A percentile compares a stretch with the other conserved stretches of the same genome.
Evolutionary conservation across 2,113 vertebrate species (phyloP).

Genomic region (Caranx ignobilis): DNA sequence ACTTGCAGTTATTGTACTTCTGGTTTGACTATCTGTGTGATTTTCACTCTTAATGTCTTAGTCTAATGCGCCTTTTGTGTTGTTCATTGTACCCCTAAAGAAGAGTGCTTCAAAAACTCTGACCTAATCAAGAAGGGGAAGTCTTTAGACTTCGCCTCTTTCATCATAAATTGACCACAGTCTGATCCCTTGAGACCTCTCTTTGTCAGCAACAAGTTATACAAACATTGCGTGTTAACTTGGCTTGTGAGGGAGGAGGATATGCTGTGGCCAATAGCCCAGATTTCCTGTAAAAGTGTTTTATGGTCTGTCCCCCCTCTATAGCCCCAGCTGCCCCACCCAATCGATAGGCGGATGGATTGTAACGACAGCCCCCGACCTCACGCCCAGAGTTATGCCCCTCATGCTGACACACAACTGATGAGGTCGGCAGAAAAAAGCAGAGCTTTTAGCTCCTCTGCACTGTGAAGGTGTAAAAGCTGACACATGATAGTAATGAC

Average conservation of each 20-base stretch:
- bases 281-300: conserved; percentile 76
- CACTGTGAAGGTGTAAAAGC: conserved; percentile 62
- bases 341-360: conserved; percentile 75
- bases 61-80: conserved; percentile 8
- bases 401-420: conserved; percentile 63
- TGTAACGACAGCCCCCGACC: conserved; percentile 62
- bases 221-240: conserved; percentile 48
- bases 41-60: conserved; percentile 27
- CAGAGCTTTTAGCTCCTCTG: conserved; percentile 54
- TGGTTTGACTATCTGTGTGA: conserved; percentile 37
- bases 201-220: conserved; percentile 65
- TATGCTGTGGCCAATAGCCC: conserved; percentile 43
- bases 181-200: conserved; percentile 34
- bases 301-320: conserved; percentile 58
- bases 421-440: conserved; percentile 75
- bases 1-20: conserved; percentile 45
- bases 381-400: conserved; percentile 66
- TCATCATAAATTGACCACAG: conserved; percentile 30
- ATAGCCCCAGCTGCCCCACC: conserved; percentile 50
- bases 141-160: conserved; percentile 43
- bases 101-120: conserved; percentile 19
- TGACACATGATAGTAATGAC: conserved; percentile 62
- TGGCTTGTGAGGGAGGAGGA: conserved; percentile 33
- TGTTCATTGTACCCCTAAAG: conserved; percentile 15
- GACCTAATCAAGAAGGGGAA: conserved; percentile 25